A percentile compares a stretch with the other conserved stretches of the same genome.
Evolutionary conservation across 2,113 vertebrate species (phyloP).

Genomic region (Pachypanchax playfairii): DNA sequence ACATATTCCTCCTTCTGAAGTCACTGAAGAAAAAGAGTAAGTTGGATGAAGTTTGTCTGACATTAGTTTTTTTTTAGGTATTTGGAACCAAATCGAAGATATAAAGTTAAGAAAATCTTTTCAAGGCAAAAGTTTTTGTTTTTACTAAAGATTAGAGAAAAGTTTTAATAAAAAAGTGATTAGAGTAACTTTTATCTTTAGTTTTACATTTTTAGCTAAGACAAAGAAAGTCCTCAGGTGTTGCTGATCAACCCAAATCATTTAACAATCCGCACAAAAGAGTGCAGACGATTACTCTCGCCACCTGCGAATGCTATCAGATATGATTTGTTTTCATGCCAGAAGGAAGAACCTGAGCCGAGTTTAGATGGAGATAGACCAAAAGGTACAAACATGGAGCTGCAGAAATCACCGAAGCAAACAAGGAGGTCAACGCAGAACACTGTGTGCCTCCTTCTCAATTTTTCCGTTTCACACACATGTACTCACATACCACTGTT

Average conservation of each 20-base stretch:
- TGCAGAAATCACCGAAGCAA: conserved; percentile 37
- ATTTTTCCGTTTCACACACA: conserved; percentile 15
- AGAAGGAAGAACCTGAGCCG: conserved; percentile 24
- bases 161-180: neutral
- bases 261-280: conserved; percentile 1
- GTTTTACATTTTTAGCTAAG: no score
- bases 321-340: conserved; percentile 24
- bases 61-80: neutral
- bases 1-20: conserved; percentile 1
- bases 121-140: no score
- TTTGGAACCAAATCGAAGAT: neutral
- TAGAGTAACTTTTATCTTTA: neutral
- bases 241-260: no score
- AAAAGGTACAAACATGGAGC: conserved; percentile 49
- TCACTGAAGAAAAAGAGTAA: neutral
- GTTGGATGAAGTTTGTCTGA: neutral
- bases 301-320: conserved; percentile 34
- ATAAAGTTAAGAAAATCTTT: neutral
- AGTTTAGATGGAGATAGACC: conserved; percentile 42
- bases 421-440: conserved; percentile 54
- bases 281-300: conserved; percentile 26
- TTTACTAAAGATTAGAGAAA: no score
- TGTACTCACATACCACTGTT: conserved; percentile 35
- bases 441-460: conserved; percentile 52
- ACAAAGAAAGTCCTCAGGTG: no score